These are phyloP conservation scores for Rhea americana DNA, from an alignment of 2,113 vertebrate genomes.

Conservation along the genomic window DNA sequence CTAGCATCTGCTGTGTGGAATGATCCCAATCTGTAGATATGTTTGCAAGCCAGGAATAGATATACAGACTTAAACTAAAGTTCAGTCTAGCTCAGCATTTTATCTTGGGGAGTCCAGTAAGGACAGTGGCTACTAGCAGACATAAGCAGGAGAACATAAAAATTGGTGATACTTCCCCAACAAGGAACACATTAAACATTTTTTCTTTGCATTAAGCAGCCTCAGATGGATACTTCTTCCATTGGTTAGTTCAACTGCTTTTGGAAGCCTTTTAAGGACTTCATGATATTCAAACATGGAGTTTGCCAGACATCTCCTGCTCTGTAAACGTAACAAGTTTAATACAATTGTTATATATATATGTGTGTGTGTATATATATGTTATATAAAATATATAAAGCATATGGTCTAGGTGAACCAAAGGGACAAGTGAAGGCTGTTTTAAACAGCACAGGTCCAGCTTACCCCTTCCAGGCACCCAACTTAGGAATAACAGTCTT, in stretches of 20 bases:
- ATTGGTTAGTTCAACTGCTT: neutral
- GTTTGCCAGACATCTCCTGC: neutral
- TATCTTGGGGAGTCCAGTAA: neutral
- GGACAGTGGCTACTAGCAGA: neutral
- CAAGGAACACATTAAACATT: too few species aligned
- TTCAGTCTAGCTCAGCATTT: neutral
- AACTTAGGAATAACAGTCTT: neutral
- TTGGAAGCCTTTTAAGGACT: neutral
- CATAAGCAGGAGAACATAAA: neutral
- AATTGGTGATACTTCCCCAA: neutral
- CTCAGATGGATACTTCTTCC: neutral
- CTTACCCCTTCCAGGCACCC: neutral
- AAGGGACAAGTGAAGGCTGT: neutral
- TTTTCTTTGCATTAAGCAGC: neutral
- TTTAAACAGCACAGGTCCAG: neutral
- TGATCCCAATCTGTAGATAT: neutral
- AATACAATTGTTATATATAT: too few species aligned
- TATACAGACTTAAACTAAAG: neutral
- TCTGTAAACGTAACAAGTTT: neutral
- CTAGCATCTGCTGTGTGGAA: neutral
- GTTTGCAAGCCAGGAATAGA: neutral
- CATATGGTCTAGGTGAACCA: neutral
- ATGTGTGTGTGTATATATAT: too few species aligned
- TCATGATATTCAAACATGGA: too few species aligned
- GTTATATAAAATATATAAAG: neutral